Conservation (phyloP, 2,113 vertebrate species). For the Apaloderma vittatum region DNA sequence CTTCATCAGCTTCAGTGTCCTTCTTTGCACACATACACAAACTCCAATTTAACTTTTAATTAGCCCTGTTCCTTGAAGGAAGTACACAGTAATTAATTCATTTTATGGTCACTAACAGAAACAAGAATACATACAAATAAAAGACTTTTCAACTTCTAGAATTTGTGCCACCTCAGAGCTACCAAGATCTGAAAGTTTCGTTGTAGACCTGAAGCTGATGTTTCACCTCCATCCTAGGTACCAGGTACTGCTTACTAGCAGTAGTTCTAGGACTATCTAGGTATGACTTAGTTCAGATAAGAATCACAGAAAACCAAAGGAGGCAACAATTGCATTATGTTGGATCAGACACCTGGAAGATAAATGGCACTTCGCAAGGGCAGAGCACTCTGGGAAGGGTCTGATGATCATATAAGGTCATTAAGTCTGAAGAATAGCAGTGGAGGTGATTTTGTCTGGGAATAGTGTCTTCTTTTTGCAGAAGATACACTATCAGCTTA, state of each 20-base stretch:
- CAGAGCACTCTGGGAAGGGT: not conserved
- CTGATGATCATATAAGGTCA: not conserved
- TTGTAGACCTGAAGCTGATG: not conserved
- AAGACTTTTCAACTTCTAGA: not conserved
- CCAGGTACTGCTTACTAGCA: not conserved
- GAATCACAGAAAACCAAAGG: not conserved
- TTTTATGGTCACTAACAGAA: not conserved
- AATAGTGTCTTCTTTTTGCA: not conserved
- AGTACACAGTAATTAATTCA: conserved; percentile 6
- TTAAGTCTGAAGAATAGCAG: not conserved
- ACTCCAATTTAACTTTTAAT: conserved; percentile 65
- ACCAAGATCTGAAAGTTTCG: not conserved
- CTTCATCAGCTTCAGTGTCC: no score
- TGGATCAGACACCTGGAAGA: not conserved
- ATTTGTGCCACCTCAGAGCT: not conserved
- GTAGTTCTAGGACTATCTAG: not conserved
- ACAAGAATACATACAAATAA: not conserved
- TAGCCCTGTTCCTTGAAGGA: conserved; percentile 51
- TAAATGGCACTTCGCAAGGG: not conserved
- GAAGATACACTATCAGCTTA: not conserved
- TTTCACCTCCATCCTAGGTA: not conserved
- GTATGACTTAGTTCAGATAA: not conserved
- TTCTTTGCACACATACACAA: not conserved
- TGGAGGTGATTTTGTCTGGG: not conserved
- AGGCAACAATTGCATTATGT: not conserved